phyloP scores from a whole-genome alignment of 2,113 vertebrate species.

The western clawed frog (Xenopus tropicalis) region DNA sequence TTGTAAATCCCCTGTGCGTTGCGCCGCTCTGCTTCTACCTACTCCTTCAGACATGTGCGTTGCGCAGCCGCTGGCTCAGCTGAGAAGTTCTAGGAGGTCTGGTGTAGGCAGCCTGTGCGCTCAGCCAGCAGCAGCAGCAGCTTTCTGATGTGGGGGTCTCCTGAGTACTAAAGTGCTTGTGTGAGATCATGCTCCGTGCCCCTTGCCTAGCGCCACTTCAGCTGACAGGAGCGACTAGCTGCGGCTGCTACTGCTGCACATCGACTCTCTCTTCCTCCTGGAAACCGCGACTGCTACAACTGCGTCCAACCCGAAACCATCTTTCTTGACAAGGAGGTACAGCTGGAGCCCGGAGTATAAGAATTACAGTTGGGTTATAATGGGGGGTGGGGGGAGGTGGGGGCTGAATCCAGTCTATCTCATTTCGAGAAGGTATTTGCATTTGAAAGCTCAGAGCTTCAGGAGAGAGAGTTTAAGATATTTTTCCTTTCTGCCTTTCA shows the following conservation, averaged over 20 bases:
- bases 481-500: constrained; percentile 37
- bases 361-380: constrained; percentile 48
- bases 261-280: constrained; percentile 45
- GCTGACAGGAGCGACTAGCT: constrained; percentile 8
- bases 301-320: constrained; percentile 34
- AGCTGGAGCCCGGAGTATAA: constrained; percentile 53
- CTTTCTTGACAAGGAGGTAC: constrained; percentile 48
- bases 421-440: constrained; percentile 48
- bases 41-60: constrained; percentile 36
- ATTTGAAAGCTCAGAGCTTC: constrained; percentile 51
- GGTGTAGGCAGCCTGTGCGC: constrained; percentile 32
- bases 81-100: constrained; percentile 48
- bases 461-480: constrained; percentile 34
- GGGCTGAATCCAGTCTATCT: constrained; percentile 51
- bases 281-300: constrained; percentile 41
- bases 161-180: constrained; percentile 33
- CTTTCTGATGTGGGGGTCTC: constrained; percentile 41
- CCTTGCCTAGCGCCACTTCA: constrained; percentile 29
- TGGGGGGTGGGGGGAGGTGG: constrained; percentile 50
- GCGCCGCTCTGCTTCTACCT: constrained; percentile 16
- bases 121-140: constrained; percentile 10
- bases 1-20: constrained; percentile 53
- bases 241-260: too few species aligned
- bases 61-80: constrained; percentile 44
- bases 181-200: constrained; percentile 42